Evolutionary conservation across 2,113 vertebrate genomes (phyloP), one percentile per base, ranked within the genome.

Genomic region (Climacteris rufus): DNA sequence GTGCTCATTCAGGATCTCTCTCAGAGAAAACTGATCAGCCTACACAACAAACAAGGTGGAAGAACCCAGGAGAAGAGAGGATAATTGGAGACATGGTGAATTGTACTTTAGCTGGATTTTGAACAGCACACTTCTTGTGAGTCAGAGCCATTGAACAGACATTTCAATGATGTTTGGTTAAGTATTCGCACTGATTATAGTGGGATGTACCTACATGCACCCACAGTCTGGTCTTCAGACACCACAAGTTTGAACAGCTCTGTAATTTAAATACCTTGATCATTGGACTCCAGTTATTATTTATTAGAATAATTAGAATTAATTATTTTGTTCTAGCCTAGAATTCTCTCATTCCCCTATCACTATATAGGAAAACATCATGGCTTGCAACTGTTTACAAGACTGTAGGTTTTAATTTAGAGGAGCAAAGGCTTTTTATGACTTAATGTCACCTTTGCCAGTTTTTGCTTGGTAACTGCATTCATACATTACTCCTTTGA

Each of bases 271-370:
- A 79, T 11, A 35, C 4, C 4, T 87, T 49, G 60, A 83, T 35
- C 2, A 53, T 1, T 42, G 15, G 6, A 40, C 7, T 78, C 4
- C 11, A 37, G 7, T 9, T 59, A n/a, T n/a, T n/a, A n/a, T n/a
- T n/a, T n/a, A n/a, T n/a, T n/a, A n/a, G n/a, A n/a, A n/a, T n/a
- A n/a, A n/a, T n/a, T n/a, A n/a, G 15, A 68, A 44, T 7, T 39
- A 42, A 47, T 5, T 16, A 11, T 25, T 87, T 47, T 84, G 8
- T 65, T 54, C 39, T 42, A 71, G 7, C 4, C 79, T 83, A 56
- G 30, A 77, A 72, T 15, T 47, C 4, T 63, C 42, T 86, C 50
- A 18, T 13, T 65, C 4, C 23, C 4, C 7, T 40, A 7, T 68
- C 24, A 10, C 47, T 39, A 15, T 57, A 14, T 31, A 70, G 42